Base-by-base conservation (phyloP, 2,888 invertebrate genomes). In the Pedicia rivosa region DNA sequence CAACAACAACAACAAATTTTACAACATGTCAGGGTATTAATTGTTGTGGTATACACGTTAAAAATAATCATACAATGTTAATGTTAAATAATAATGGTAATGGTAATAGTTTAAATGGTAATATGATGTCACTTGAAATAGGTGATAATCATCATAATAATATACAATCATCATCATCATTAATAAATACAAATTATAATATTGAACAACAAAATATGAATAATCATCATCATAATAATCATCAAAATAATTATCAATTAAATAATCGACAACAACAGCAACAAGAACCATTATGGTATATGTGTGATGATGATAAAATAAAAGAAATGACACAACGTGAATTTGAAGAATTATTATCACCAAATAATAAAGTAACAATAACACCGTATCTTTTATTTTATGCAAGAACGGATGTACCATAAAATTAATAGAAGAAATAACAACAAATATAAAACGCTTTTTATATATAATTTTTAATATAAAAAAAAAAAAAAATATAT, bases 381-480 rank as follows among this genome's bases (percentile, higher is more conserved):
- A 87, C 87, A 2, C 88, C 88, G 2, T 88, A 88, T 63, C 68
- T 88, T 38, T 65, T 88, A 32, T 88, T 88, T 63, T 88, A 88
- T 56, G 78, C 77, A 33, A 73, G 72, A 40, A 68, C 63, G 46
- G 71, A 72, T 48, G 44, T 57, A n/a, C n/a, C n/a, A n/a, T n/a
- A n/a, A n/a, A n/a, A n/a, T n/a, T n/a, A n/a, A n/a, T n/a, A n/a
- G n/a, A n/a, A n/a, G n/a, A n/a, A n/a, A n/a, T n/a, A n/a, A n/a
- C n/a, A n/a, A n/a, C n/a, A n/a, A n/a, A n/a, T n/a, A n/a, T n/a
- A n/a, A n/a, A n/a, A n/a, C n/a, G n/a, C n/a, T n/a, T n/a, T n/a
- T n/a, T n/a, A n/a, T n/a, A n/a, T n/a, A n/a, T n/a, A n/a, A n/a
- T n/a, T n/a, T n/a, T n/a, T n/a, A n/a, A n/a, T n/a, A n/a, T n/a